Base-by-base conservation (phyloP, 2,113 vertebrate genomes). In the Cardinalis cardinalis region DNA sequence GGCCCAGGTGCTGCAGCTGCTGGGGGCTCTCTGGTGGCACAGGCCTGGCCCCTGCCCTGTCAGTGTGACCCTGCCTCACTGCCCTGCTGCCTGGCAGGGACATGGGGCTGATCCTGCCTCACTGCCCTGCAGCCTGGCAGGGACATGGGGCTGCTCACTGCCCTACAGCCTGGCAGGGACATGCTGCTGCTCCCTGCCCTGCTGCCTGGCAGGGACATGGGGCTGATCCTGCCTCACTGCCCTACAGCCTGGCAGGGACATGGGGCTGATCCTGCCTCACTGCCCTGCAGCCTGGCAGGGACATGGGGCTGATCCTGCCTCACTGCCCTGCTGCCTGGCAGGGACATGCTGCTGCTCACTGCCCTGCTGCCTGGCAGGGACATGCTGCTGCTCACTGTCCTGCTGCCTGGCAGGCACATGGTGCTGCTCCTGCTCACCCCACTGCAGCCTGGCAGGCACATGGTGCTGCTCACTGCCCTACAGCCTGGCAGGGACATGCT, bases 51-150 rank as follows among this genome's bases (percentile, higher is more conserved):
- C 8, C 53, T 29, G 15, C 6, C 28, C 58, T 44, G 59, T 5
- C 82, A 56, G 41, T 0, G 0, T 9, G 25, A 12, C 17, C 29
- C 66, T 7, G 55, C 13, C 1, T 82, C 55, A 10, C n/a, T 21
- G 55, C 44, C 4, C 34, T 32, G 73, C 41, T 19, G 32, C 40
- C 43, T 68, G 72, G 25, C 66, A 72, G 61, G 40, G 12, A 34
- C 44, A 7, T 36, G 0, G 34, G 63, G 18, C 66, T 7, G 55
- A 2, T 43, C n/a, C n/a, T n/a, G n/a, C n/a, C n/a, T n/a, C n/a
- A n/a, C n/a, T n/a, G n/a, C n/a, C n/a, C n/a, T n/a, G n/a, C n/a
- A n/a, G n/a, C n/a, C n/a, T n/a, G n/a, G n/a, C n/a, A n/a, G n/a
- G n/a, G n/a, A n/a, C n/a, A n/a, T n/a, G n/a, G n/a, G n/a, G n/a